phyloP scores from a whole-genome alignment of 2,888 invertebrate genomes.

The Andrena chrysosceles region DNA sequence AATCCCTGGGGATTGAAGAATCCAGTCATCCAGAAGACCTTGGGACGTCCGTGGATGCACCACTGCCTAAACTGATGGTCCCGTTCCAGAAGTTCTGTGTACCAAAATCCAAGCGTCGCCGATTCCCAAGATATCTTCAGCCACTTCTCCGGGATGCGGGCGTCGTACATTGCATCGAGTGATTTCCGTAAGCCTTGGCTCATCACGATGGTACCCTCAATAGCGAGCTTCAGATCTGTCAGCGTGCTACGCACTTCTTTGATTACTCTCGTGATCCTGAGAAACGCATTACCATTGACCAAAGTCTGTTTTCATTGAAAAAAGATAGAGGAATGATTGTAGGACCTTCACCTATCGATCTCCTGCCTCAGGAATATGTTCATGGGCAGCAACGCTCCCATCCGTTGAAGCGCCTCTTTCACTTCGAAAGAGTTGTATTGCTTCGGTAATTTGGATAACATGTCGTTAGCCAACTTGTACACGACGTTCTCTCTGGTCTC shows the following conservation, averaged over 20 bases:
- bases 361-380: slow-evolving; percentile 95
- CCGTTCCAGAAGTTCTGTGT: slow-evolving; percentile 96
- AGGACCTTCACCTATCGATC: slow-evolving; percentile 85
- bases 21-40: slow-evolving; percentile 98
- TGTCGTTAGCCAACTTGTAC: slow-evolving; percentile 96
- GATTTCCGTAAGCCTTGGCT: slow-evolving; percentile 95
- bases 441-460: slow-evolving; percentile 94
- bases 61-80: slow-evolving; percentile 95
- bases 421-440: slow-evolving; percentile 96
- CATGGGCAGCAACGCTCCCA: slow-evolving; percentile 97
- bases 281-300: not conserved
- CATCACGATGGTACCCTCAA: slow-evolving; percentile 99
- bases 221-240: slow-evolving; percentile 95
- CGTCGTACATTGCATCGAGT: slow-evolving; percentile 98
- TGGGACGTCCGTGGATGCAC: slow-evolving; percentile 93
- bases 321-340: not conserved
- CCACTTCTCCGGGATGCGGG: slow-evolving; percentile 96
- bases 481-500: slow-evolving; percentile 97
- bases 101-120: slow-evolving; percentile 99
- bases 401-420: slow-evolving; percentile 93
- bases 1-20: slow-evolving; percentile 99
- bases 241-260: slow-evolving; percentile 92
- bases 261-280: slow-evolving; percentile 95
- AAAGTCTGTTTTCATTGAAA: not conserved
- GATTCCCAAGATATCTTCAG: slow-evolving; percentile 99